Evolutionary conservation across 2,113 vertebrate species (phyloP).

Genomic region (Podarcis muralis): DNA sequence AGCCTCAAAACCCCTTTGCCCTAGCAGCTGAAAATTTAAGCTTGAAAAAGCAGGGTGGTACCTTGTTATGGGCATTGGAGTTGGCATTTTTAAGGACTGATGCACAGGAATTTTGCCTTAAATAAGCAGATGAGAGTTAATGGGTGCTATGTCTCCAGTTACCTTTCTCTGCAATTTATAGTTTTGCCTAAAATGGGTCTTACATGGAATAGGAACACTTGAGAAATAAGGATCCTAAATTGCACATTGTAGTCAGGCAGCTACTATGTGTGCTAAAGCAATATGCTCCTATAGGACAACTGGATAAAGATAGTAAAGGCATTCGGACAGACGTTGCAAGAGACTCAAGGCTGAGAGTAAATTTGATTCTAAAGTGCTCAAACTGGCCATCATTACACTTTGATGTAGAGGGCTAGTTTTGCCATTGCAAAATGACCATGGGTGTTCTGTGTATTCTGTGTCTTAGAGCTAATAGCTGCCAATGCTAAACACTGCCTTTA

Average conservation of each 20-base stretch:
- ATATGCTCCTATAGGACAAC: not conserved
- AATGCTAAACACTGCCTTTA: not conserved
- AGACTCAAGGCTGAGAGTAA: not conserved
- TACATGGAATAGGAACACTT: not conserved
- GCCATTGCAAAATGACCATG: not conserved
- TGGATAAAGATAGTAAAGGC: not conserved
- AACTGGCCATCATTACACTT: not conserved
- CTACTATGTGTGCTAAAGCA: too few species aligned
- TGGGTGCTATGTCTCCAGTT: not conserved
- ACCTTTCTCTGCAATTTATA: not conserved
- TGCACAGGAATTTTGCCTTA: not conserved
- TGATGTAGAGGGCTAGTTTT: too few species aligned
- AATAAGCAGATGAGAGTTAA: not conserved
- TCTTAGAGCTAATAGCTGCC: not conserved
- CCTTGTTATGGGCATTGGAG: too few species aligned
- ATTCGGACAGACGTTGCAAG: not conserved
- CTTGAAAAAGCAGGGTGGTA: not conserved
- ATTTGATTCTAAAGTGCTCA: not conserved
- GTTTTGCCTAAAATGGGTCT: not conserved
- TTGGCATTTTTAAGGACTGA: not conserved
- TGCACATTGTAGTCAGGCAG: too few species aligned
- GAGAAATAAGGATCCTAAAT: not conserved
- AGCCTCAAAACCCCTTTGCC: too few species aligned
- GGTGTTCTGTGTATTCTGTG: rapidly evolving
- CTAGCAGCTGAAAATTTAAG: not conserved